Base-by-base conservation (phyloP, 1,140 invertebrate genomes). In the Telenomus remus region DNA sequence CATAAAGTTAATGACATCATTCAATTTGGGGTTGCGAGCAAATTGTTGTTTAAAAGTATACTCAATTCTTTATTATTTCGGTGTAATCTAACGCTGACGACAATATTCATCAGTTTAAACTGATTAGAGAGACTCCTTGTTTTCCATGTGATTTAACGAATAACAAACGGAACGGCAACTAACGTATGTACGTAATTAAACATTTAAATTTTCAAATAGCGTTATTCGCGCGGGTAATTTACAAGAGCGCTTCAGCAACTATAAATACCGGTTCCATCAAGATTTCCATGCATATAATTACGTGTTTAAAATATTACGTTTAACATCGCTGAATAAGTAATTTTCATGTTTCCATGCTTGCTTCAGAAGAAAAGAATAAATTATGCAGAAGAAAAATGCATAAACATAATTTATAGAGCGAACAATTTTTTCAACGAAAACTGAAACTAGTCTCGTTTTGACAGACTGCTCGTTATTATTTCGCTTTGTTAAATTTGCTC, bases 331-430 rank as follows among this genome's bases (percentile, higher is more conserved):
- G 60, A 64, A 64, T 64, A 43, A 64, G 50, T 54, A 64, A 64
- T 64, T 64, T 64, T 64, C 50, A 12, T 54, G 60, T 47, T 54
- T 54, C 37, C 10, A 43, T 44, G 42, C 13, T n/a, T 10, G 27
- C 12, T 4, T 10, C 43, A 37, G 42, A 53, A 46, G 27, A 15
- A 51, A 54, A 13, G 34, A 11, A 64, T 64, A 43, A 54, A 64
- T 19, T 55, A 64, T 54, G 37, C 53, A 54, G 34, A 39, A 19
- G 59, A 46, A 43, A 53, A 63, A 63, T 63, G 16, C 49, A 63
- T 63, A 63, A 54, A 53, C 39, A 63, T 63, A 63, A 63, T 63
- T 63, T 53, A 63, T 63, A 49, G 53, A 63, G 53, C 59, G 53
- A 51, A 44, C 57, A 61, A n/a, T n/a, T 53, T 63, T 63, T 63